Base-by-base conservation (phyloP, 1,140 invertebrate species). In the Nasonia giraulti region DNA sequence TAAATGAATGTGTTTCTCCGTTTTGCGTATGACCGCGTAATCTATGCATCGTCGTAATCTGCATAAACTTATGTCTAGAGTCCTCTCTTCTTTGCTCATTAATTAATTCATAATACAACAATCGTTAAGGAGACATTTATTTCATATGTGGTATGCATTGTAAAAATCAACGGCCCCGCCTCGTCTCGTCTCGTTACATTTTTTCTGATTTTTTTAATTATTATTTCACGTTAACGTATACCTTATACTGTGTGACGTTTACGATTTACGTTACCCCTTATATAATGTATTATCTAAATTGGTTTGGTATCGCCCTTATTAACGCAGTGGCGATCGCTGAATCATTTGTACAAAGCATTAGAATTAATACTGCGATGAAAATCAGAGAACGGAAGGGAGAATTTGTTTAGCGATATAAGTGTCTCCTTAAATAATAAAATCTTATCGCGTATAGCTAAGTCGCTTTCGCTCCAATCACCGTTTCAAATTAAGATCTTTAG, bases 401-500 rank as follows among this genome's bases (percentile, higher is more conserved):
- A 55, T 50, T 44, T 69, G 10, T 76, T 37, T 55, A 79, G 37
- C n/a, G 71, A 76, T 76, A 80, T 81, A 85, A 85, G 40, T 81
- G 83, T 85, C 83, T 85, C 73, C 83, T 85, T 85, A 85, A 85
- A 68, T 85, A 75, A 80, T 80, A 85, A 85, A 84, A 85, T 81
- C 37, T 85, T 75, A 84, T 50, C 55, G 37, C 78, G 77, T 44
- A 27, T 44, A 80, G 14, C 37, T 80, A 75, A 80, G 73, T 80
- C n/a, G 37, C 31, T 78, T 83, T 73, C 62, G 66, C 66, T 78
- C 27, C 75, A 71, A 83, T 78, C 62, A 50, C 50, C 47, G n/a
- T 83, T 71, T 77, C 80, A 77, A 83, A 82, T 83, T 44, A 68
- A 79, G 8, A 12, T 84, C 68, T 37, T 79, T 74, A 74, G 68